Percentiles rank a stretch among this genome's conserved stretches.
Evolutionary conservation across 2,113 vertebrate genomes (phyloP).

Genomic region (Apodemus sylvaticus): DNA sequence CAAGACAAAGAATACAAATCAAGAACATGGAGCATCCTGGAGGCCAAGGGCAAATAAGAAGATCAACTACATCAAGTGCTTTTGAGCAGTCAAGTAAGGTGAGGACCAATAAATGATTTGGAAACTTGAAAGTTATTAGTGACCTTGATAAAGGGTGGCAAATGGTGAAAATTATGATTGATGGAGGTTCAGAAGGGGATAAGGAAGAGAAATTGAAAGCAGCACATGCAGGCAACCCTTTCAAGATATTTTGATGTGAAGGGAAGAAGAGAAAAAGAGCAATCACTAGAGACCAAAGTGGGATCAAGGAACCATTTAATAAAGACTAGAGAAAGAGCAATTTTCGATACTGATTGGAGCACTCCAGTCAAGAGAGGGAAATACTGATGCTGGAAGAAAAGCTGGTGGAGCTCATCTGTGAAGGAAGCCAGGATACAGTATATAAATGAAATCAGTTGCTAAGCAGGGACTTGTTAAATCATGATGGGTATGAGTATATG

Average conservation of each 20-base stretch:
- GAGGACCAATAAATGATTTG: background rate
- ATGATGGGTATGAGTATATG: rapidly evolving
- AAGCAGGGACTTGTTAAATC: background rate
- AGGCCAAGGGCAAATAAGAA: background rate
- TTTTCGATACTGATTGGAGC: background rate
- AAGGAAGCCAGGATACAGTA: background rate
- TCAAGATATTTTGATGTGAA: constrained; percentile 35
- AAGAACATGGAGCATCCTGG: background rate
- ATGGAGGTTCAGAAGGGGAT: background rate
- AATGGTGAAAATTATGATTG: background rate
- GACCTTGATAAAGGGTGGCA: background rate
- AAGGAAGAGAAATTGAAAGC: constrained; percentile 27
- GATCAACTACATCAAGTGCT: background rate
- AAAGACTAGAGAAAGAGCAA: background rate
- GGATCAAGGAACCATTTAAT: background rate
- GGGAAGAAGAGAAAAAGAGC: background rate
- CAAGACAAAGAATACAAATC: background rate
- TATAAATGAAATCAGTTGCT: background rate
- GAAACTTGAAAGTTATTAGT: background rate
- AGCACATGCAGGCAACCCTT: background rate
- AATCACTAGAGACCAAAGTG: background rate
- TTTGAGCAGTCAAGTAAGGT: background rate
- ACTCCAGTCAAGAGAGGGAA: background rate
- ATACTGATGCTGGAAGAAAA: background rate
- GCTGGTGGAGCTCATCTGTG: too few relatives aligned